Percentiles rank a stretch among this genome's conserved stretches.
Evolutionary conservation across 2,113 vertebrate species (phyloP).

Genomic region (Ammodytes dubius): DNA sequence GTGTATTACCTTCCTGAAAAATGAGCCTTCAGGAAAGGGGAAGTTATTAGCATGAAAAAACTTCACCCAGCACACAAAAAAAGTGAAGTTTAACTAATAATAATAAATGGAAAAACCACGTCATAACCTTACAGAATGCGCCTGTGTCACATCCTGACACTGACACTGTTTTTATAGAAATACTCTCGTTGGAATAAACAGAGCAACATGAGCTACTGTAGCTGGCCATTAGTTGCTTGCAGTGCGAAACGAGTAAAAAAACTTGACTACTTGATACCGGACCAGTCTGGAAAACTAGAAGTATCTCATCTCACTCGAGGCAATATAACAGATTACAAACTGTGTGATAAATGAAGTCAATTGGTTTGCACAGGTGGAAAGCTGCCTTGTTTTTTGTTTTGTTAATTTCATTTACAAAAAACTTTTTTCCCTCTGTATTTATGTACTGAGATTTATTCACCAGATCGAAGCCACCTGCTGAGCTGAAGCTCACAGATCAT

Average conservation of each 20-base stretch:
- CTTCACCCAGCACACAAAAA: not conserved
- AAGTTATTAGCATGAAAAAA: not conserved
- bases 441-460: not conserved
- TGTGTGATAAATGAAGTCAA: not conserved
- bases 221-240: not conserved
- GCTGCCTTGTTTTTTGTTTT: not conserved
- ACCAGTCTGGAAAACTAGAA: not conserved
- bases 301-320: not conserved
- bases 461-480: not conserved
- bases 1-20: not conserved
- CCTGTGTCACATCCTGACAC: not conserved
- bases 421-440: not conserved
- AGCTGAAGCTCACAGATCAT: not conserved
- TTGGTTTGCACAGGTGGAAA: not conserved
- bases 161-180: not conserved
- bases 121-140: not conserved
- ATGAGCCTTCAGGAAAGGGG: not conserved
- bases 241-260: not conserved
- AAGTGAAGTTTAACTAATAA: not conserved
- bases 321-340: not conserved
- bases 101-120: conserved; percentile 24
- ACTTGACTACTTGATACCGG: too few relatives aligned
- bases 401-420: not conserved
- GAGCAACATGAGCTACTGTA: not conserved
- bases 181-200: not conserved